Conservation (phyloP, 2,797 vertebrate genomes). For the Danio albolineatus region DNA sequence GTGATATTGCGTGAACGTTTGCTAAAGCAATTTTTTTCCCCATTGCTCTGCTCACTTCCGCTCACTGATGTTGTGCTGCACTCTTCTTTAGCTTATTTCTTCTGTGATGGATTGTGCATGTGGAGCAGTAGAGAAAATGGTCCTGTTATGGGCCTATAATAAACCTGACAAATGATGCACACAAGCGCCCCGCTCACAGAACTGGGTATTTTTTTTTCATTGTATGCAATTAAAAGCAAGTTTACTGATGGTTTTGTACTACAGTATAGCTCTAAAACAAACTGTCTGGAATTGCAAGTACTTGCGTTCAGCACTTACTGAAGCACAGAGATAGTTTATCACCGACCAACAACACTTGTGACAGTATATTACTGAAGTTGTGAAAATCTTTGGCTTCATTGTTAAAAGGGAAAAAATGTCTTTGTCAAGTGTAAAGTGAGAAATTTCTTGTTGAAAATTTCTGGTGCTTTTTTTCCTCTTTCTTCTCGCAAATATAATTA, state of each 20-base stretch:
- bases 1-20: slow-evolving; percentile 22
- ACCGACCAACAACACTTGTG: slow-evolving; percentile 42
- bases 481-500: slow-evolving; percentile 32
- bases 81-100: slow-evolving; percentile 46
- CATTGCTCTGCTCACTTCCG: slow-evolving; percentile 35
- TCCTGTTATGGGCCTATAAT: slow-evolving; percentile 46
- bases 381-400: slow-evolving; percentile 25
- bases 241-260: slow-evolving; percentile 42
- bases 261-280: slow-evolving; percentile 40
- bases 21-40: slow-evolving; percentile 22
- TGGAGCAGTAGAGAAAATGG: slow-evolving; percentile 40
- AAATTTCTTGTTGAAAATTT: slow-evolving; percentile 22
- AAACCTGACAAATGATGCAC: slow-evolving; percentile 40
- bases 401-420: neutral
- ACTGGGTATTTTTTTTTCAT: slow-evolving; percentile 32
- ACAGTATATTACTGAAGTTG: slow-evolving; percentile 41
- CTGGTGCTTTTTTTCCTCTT: slow-evolving; percentile 16
- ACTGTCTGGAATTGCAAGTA: slow-evolving; percentile 47
- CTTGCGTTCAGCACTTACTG: slow-evolving; percentile 26
- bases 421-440: slow-evolving; percentile 7
- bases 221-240: slow-evolving; percentile 32
- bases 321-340: slow-evolving; percentile 51
- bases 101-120: slow-evolving; percentile 42
- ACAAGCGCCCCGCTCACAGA: slow-evolving; percentile 2
- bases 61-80: slow-evolving; percentile 20